These are phyloP conservation scores for Athene noctua DNA, from an alignment of 2,113 vertebrate genomes.

Conservation along the genomic window DNA sequence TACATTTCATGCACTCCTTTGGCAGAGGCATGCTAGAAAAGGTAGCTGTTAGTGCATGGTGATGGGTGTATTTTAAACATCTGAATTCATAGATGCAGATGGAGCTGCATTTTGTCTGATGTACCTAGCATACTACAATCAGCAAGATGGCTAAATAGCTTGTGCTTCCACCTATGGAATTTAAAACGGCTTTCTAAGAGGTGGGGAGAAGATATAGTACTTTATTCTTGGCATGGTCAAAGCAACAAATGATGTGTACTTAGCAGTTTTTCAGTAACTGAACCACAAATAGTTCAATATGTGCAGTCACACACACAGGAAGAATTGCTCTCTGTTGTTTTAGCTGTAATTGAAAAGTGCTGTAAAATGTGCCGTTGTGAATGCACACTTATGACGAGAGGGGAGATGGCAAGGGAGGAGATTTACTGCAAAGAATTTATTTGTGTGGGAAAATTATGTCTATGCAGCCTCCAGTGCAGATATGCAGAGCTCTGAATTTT, in stretches of 20 bases:
- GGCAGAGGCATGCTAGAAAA: not conserved
- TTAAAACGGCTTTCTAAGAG: not conserved
- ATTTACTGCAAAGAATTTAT: not conserved
- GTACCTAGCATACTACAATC: not conserved
- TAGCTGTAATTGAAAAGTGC: not conserved
- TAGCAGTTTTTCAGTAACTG: not conserved
- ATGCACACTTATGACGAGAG: not conserved
- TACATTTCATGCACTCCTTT: not conserved
- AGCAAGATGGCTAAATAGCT: not conserved
- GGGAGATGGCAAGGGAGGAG: not conserved
- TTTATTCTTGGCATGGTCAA: not conserved
- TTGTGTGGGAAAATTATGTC: not conserved
- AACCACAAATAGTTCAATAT: not conserved
- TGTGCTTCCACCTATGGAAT: not conserved
- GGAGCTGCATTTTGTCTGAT: not conserved
- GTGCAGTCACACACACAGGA: not conserved
- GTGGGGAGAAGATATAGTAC: not conserved
- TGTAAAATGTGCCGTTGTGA: not conserved
- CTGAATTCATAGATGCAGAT: not conserved
- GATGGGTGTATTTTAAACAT: not conserved
- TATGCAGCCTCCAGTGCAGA: not conserved
- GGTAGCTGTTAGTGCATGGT: not conserved
- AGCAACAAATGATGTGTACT: not conserved
- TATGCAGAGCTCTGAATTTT: not conserved
- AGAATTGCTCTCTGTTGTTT: not conserved